phyloP scores from a whole-genome alignment of 2,888 invertebrate species.

The Acanthopleura granulata region DNA sequence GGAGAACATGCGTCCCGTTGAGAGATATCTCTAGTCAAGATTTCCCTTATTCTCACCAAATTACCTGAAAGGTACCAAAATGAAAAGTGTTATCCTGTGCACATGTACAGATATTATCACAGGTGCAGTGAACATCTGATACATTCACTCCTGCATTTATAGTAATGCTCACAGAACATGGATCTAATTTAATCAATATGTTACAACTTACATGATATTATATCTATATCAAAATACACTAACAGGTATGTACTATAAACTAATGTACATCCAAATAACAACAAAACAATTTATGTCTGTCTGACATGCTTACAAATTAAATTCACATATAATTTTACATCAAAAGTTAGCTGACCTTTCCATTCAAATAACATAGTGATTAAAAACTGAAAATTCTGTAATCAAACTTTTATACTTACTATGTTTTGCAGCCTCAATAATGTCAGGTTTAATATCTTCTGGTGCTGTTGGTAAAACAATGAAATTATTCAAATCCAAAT shows the following conservation, averaged over 20 bases:
- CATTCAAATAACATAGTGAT: too few relatives aligned
- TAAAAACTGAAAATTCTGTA: too few relatives aligned
- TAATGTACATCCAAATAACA: too few relatives aligned
- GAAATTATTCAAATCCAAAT: background rate
- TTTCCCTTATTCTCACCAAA: slow-evolving; percentile 55
- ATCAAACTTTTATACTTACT: slow-evolving; percentile 43
- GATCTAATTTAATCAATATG: too few relatives aligned
- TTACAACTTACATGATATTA: too few relatives aligned
- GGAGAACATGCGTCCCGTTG: slow-evolving; percentile 63
- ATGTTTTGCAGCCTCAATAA: slow-evolving; percentile 66
- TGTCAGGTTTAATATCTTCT: slow-evolving; percentile 64
- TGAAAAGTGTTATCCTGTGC: background rate
- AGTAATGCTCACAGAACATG: too few relatives aligned
- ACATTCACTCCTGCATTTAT: background rate
- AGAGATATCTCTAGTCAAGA: slow-evolving; percentile 61
- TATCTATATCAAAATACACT: too few relatives aligned
- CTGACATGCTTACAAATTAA: too few relatives aligned
- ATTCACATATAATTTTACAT: too few relatives aligned
- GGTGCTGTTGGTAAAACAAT: slow-evolving; percentile 45
- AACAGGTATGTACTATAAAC: too few relatives aligned
- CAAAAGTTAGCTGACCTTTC: too few relatives aligned
- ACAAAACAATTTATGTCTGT: too few relatives aligned
- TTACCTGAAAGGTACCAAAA: slow-evolving; percentile 55
- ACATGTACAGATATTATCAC: background rate
- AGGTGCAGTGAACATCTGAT: background rate